These are phyloP conservation scores for Sinosuthora webbiana DNA, from an alignment of 2,113 vertebrate genomes.

Conservation along the genomic window DNA sequence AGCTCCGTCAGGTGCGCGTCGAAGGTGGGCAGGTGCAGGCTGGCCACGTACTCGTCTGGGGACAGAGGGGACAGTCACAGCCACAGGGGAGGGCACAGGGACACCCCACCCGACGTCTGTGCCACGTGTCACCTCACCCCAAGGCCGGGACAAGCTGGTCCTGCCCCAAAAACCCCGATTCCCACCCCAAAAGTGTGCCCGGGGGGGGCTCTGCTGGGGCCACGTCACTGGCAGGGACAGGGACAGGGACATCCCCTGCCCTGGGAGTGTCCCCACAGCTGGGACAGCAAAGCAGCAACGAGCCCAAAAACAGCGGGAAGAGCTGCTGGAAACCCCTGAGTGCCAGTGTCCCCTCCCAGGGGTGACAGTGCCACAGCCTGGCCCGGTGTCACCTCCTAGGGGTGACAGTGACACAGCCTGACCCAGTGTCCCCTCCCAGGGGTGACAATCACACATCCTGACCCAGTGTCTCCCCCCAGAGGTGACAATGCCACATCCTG, in stretches of 20 bases:
- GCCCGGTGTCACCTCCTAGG: neutral
- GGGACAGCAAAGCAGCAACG: too few relatives aligned
- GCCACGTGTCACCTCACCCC: neutral
- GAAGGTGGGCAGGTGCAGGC: constrained; percentile 94
- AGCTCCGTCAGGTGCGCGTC: constrained; percentile 98
- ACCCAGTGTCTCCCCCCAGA: neutral
- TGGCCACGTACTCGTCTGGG: constrained; percentile 96
- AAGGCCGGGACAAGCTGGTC: neutral
- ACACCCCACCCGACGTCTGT: rapidly evolving
- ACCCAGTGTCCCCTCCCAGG: neutral
- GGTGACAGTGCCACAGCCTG: neutral
- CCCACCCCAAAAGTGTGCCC: neutral
- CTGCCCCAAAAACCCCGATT: neutral
- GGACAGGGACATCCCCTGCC: too few relatives aligned
- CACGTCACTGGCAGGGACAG: neutral
- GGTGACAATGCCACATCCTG: neutral
- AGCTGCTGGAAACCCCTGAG: neutral
- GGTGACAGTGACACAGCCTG: neutral
- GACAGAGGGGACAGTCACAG: rapidly evolving
- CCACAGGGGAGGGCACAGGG: neutral
- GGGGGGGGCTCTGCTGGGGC: neutral
- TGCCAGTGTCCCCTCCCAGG: neutral
- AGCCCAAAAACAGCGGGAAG: too few relatives aligned
- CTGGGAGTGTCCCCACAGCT: neutral
- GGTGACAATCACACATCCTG: neutral